Evolutionary conservation across 2,888 invertebrate species (phyloP).

Genomic region (Rhagonycha fulva): DNA sequence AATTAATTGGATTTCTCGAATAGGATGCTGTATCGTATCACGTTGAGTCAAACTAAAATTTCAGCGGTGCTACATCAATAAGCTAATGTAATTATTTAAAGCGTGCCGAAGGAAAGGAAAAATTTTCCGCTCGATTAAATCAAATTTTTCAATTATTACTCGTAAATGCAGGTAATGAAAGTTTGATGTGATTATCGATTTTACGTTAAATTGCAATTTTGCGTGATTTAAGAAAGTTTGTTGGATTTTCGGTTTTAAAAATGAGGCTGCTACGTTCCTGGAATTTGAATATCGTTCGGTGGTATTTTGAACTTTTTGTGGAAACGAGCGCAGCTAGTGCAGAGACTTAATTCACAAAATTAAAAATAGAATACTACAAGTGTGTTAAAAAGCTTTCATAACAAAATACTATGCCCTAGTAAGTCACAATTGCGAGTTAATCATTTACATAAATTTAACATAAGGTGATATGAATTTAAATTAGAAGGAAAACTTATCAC

Average conservation of each 20-base stretch:
- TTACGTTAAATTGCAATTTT: not conserved
- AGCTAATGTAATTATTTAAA: not conserved
- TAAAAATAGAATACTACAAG: not conserved
- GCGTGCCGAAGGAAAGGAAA: not conserved
- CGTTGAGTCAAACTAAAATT: not conserved
- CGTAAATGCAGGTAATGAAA: not conserved
- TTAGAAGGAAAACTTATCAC: constrained; percentile 9
- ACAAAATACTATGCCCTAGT: constrained; percentile 1
- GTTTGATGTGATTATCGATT: not conserved
- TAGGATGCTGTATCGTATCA: constrained; percentile 5
- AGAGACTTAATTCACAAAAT: not conserved
- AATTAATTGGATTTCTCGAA: constrained; percentile 16
- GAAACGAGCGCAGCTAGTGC: not conserved
- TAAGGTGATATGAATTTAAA: constrained; percentile 22
- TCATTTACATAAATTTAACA: constrained; percentile 18
- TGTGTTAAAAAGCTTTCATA: not conserved
- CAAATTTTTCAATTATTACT: not conserved
- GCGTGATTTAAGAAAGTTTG: not conserved
- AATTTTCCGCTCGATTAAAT: not conserved
- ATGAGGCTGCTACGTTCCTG: not conserved
- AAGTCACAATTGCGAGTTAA: constrained; percentile 9
- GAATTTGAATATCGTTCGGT: not conserved
- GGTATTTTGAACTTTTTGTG: not conserved
- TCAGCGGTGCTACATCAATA: not conserved
- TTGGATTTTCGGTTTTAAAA: not conserved